phyloP scores from a whole-genome alignment of 2,888 invertebrate species.

The Monochamus alternatus region DNA sequence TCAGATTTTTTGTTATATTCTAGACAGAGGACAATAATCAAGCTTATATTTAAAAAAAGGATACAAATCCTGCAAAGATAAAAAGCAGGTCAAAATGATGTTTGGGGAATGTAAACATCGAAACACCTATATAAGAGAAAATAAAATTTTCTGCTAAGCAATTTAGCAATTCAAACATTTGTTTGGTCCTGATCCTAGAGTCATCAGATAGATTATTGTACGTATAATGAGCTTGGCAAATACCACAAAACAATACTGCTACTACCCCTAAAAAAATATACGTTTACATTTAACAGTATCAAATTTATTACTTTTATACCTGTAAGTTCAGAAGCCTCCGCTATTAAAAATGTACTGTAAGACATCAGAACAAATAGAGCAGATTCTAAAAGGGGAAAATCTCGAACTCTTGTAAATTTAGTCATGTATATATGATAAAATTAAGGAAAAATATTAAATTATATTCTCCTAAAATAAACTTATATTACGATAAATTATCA shows the following conservation, averaged over 20 bases:
- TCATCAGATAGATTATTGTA: slow-evolving; percentile 95
- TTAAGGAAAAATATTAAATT: slow-evolving; percentile 24
- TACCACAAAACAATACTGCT: slow-evolving; percentile 97
- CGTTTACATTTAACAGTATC: not conserved
- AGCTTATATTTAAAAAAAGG: slow-evolving; percentile 73
- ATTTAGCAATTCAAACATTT: slow-evolving; percentile 93
- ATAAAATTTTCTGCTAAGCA: slow-evolving; percentile 99
- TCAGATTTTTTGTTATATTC: too few species aligned
- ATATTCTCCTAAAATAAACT: too few species aligned
- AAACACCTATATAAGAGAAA: slow-evolving; percentile 98
- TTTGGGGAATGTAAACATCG: slow-evolving; percentile 97
- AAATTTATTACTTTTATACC: slow-evolving; percentile 74
- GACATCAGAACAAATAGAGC: slow-evolving; percentile 98
- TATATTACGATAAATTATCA: not conserved
- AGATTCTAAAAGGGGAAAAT: slow-evolving; percentile 96
- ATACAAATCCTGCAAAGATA: slow-evolving; percentile 95
- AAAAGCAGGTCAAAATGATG: slow-evolving; percentile 95
- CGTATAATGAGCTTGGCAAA: slow-evolving; percentile 99
- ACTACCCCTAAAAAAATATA: slow-evolving; percentile 84
- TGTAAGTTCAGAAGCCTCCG: slow-evolving; percentile 96
- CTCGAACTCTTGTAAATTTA: slow-evolving; percentile 94
- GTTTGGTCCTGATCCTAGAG: slow-evolving; percentile 90
- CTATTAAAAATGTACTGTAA: slow-evolving; percentile 96
- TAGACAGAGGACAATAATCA: too few species aligned
- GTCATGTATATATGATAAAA: slow-evolving; percentile 78